phyloP scores from a whole-genome alignment of 2,888 invertebrate genomes.

The Amblyjoppa fuscipennis region DNA sequence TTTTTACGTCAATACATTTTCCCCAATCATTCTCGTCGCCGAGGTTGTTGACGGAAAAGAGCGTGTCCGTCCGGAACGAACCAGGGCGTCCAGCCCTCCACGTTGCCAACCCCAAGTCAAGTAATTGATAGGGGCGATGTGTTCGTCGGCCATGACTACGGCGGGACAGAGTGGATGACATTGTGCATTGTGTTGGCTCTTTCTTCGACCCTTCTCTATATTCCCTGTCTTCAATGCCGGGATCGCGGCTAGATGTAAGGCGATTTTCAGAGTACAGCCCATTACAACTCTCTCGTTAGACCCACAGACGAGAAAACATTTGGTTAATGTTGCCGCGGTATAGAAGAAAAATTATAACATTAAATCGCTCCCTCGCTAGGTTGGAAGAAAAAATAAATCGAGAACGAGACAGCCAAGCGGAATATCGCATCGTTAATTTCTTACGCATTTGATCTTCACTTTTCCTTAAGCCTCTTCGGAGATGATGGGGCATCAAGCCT shows the following conservation, averaged over 20 bases:
- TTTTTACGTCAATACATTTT: conserved; percentile 40
- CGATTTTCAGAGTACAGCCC: conserved; percentile 49
- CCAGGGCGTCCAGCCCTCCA: conserved; percentile 10
- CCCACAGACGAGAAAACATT: conserved; percentile 21
- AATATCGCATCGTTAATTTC: conserved; percentile 22
- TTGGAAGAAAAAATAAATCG: background rate
- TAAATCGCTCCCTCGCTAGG: background rate
- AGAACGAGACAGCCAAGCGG: background rate
- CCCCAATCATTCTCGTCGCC: conserved; percentile 29
- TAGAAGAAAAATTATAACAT: background rate
- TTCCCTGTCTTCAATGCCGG: conserved; percentile 50
- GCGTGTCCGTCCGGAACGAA: conserved; percentile 47
- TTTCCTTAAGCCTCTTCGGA: conserved; percentile 57
- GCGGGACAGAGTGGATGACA: conserved; percentile 61
- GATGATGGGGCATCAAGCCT: conserved; percentile 62
- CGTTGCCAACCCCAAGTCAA: conserved; percentile 30
- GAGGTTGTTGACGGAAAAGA: conserved; percentile 38
- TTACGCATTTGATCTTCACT: conserved; percentile 55
- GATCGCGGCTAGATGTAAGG: conserved; percentile 34
- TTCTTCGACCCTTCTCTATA: conserved; percentile 49
- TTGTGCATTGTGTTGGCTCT: conserved; percentile 59
- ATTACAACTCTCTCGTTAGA: conserved; percentile 23
- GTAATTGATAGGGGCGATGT: conserved; percentile 68
- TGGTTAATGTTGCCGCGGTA: conserved; percentile 13
- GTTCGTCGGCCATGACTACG: conserved; percentile 50